Evolutionary conservation across 2,888 invertebrate species (phyloP).

Genomic region (Buathra laborator): DNA sequence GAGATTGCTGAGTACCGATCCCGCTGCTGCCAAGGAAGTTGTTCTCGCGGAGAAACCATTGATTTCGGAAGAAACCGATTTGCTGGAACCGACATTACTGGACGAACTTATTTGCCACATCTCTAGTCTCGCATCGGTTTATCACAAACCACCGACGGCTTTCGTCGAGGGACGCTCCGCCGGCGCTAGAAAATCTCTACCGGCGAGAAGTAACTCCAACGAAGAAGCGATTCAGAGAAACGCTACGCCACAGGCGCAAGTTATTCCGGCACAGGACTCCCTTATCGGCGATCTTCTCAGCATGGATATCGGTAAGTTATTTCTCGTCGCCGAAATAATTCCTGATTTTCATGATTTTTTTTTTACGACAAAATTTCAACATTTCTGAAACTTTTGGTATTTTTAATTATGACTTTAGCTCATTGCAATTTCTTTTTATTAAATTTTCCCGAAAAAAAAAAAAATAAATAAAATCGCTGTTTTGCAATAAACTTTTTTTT

Average conservation of each 20-base stretch:
- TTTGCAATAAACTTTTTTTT: too few relatives aligned
- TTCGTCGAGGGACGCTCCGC: slow-evolving; percentile 97
- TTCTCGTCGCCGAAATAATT: neutral
- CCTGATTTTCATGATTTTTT: too few relatives aligned
- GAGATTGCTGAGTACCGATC: slow-evolving; percentile 99
- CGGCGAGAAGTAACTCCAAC: slow-evolving; percentile 86
- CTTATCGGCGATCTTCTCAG: slow-evolving; percentile 98
- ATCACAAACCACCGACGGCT: slow-evolving; percentile 99
- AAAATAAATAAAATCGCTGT: too few relatives aligned
- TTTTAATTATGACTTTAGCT: too few relatives aligned
- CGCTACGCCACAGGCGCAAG: slow-evolving; percentile 83
- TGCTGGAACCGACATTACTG: slow-evolving; percentile 97
- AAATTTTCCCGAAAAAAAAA: too few relatives aligned
- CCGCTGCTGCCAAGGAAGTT: slow-evolving; percentile 99
- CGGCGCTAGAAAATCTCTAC: slow-evolving; percentile 92
- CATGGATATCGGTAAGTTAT: slow-evolving; percentile 93
- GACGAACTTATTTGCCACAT: slow-evolving; percentile 99
- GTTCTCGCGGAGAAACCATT: slow-evolving; percentile 99
- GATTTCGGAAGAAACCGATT: slow-evolving; percentile 99
- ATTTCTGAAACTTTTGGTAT: too few relatives aligned
- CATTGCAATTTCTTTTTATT: too few relatives aligned
- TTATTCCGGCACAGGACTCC: slow-evolving; percentile 94
- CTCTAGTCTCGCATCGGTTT: slow-evolving; percentile 98
- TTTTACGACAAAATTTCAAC: too few relatives aligned
- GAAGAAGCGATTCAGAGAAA: slow-evolving; percentile 79